Base-by-base conservation (phyloP, 1,140 invertebrate species). In the Notospermus geniculatus region DNA sequence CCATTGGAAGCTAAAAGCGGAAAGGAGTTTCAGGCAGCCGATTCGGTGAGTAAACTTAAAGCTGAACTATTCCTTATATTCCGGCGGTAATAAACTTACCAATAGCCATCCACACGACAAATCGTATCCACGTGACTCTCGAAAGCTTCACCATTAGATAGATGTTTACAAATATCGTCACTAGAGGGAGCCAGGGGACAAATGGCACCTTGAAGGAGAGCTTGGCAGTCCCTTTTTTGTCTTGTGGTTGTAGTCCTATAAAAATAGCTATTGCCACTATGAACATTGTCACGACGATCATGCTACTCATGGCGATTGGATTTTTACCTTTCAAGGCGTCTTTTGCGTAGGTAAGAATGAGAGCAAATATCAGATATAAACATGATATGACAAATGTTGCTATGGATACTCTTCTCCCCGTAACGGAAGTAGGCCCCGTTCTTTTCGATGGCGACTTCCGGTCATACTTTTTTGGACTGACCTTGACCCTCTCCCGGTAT, bases 191-290 rank as follows among this genome's bases (percentile, higher is more conserved):
- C 27, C 76, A 67, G 11, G 80, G 80, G 17, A 80, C 72, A 27
- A 75, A 74, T 4, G 80, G 80, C 9, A 74, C 67, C 54, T 68
- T 70, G 62, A 76, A 80, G 57, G 71, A 65, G 28, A 77, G 59
- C 27, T 66, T 68, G 17, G 69, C 46, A 5, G 25, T 9, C 4
- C 46, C 46, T 9, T 23, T 73, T 41, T 57, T 60, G 62, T 76
- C 75, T 52, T 75, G 68, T 2, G 78, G 78, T 64, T 80, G 77
- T 19, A 64, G 69, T 2, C 66, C 64, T 1, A 81, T 71, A 4
- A 73, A 59, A 27, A 75, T 56, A 0, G 60, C 64, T 0, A 69
- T 57, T 29, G 62, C 60, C 15, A 73, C 36, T 43, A 77, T 64
- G n/a, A 71, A 54, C 7, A 73, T 60, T 1, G 71, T 22, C 50